Conservation (phyloP, 2,888 invertebrate genomes). For the Chrysina gloriosa region DNA sequence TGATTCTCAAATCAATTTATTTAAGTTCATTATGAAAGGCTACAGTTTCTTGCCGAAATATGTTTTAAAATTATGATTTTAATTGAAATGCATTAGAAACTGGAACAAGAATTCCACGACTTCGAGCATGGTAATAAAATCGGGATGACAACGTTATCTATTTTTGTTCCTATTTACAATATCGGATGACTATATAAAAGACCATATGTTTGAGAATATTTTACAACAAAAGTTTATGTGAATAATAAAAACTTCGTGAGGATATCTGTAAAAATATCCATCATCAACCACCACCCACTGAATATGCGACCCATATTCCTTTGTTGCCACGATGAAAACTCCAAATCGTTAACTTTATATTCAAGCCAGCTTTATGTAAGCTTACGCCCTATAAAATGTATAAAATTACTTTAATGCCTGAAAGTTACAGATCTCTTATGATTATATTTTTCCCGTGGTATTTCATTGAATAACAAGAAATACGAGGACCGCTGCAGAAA, state of each 20-base stretch:
- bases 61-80: too few relatives aligned
- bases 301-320: conserved; percentile 11
- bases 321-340: conserved; percentile 18
- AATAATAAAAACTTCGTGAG: conserved; percentile 8
- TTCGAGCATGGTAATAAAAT: background rate
- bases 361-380: background rate
- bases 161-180: conserved; percentile 7
- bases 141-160: conserved; percentile 2
- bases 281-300: background rate
- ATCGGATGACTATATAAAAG: conserved; percentile 11
- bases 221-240: conserved; percentile 16
- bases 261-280: conserved; percentile 21
- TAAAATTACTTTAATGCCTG: background rate
- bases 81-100: too few relatives aligned
- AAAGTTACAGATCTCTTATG: too few relatives aligned
- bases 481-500: too few relatives aligned
- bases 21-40: too few relatives aligned
- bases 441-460: too few relatives aligned
- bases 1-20: too few relatives aligned
- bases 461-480: too few relatives aligned
- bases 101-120: background rate
- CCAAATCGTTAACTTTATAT: conserved; percentile 1
- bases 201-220: conserved; percentile 11
- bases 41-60: too few relatives aligned
- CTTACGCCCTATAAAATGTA: background rate